Conservation (phyloP, 2,113 vertebrate species). For the Takifugu bimaculatus region DNA sequence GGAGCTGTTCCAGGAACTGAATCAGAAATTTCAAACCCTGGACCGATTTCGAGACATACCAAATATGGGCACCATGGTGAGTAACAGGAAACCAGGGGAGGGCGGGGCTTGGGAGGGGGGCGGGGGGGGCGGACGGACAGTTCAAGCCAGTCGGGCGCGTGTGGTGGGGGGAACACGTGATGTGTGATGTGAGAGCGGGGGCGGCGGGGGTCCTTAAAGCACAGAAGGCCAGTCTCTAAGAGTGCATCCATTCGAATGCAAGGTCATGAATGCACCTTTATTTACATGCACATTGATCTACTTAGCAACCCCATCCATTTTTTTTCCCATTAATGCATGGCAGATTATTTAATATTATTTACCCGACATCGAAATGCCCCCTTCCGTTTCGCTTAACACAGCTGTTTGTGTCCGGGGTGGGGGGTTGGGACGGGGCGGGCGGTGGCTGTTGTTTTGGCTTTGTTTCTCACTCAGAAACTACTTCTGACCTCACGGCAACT, state of each 20-base stretch:
- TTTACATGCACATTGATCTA: conserved; percentile 71
- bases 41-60: conserved; percentile 99
- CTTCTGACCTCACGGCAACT: conserved; percentile 33
- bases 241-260: conserved; percentile 73
- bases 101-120: neutral
- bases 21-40: conserved; percentile 99
- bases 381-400: conserved; percentile 30
- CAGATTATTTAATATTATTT: conserved; percentile 60
- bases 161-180: conserved; percentile 67
- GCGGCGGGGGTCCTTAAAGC: conserved; percentile 4
- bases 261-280: conserved; percentile 73
- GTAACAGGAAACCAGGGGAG: conserved; percentile 76
- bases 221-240: conserved; percentile 52
- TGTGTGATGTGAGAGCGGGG: conserved; percentile 51
- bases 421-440: neutral
- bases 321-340: conserved; percentile 73
- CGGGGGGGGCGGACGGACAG: conserved; percentile 53
- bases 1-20: conserved; percentile 99
- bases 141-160: conserved; percentile 64
- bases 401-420: conserved; percentile 2
- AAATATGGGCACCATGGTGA: conserved; percentile 99
- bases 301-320: conserved; percentile 69
- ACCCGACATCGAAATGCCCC: conserved; percentile 52
- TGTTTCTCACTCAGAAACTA: neutral
- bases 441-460: neutral